phyloP scores from a whole-genome alignment of 2,113 vertebrate species.

The Seriola rivoliana region DNA sequence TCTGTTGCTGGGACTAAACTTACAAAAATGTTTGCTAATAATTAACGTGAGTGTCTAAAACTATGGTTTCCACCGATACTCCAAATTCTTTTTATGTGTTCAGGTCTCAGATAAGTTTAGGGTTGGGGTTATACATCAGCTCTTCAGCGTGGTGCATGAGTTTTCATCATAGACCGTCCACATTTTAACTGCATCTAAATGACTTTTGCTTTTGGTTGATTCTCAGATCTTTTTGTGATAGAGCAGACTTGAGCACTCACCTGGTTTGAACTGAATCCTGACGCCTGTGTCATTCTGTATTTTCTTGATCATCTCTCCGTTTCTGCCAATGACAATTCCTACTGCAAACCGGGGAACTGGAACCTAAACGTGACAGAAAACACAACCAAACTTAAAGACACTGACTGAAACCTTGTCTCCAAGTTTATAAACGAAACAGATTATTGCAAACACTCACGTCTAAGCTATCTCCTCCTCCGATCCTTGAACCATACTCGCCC shows the following conservation, averaged over 20 bases:
- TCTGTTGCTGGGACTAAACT: background rate
- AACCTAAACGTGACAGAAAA: constrained; percentile 82
- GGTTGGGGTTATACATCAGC: constrained; percentile 74
- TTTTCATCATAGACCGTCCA: constrained; percentile 73
- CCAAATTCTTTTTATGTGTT: background rate
- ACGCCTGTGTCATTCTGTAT: constrained; percentile 99
- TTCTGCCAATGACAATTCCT: constrained; percentile 98
- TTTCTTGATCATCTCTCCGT: constrained; percentile 99
- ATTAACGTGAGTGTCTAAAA: background rate
- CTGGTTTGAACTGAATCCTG: constrained; percentile 98
- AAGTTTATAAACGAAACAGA: background rate
- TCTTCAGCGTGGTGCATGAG: constrained; percentile 81
- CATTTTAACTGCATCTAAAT: background rate
- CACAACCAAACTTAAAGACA: background rate
- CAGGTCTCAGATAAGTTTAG: constrained; percentile 71
- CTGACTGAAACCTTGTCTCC: fast-evolving
- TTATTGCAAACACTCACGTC: constrained; percentile 88
- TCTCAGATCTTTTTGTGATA: background rate
- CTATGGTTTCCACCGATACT: background rate
- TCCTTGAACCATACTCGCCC: constrained; percentile 95
- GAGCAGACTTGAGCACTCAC: constrained; percentile 72
- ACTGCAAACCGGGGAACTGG: constrained; percentile 98
- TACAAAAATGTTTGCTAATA: background rate
- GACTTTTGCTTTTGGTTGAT: background rate
- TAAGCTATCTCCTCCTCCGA: constrained; percentile 88